Conservation (phyloP, 2,888 invertebrate species). For the Sclerodermus sp. region DNA sequence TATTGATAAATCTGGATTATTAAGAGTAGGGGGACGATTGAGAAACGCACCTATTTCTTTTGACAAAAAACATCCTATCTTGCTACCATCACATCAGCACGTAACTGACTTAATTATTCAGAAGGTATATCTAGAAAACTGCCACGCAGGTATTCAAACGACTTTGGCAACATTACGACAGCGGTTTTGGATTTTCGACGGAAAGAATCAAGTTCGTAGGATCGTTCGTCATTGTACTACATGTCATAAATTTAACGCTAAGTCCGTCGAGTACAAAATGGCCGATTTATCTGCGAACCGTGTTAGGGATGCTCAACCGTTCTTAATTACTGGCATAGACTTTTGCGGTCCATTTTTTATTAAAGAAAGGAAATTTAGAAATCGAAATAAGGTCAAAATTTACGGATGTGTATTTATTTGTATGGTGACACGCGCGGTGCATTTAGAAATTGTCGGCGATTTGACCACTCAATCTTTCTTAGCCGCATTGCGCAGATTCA, state of each 20-base stretch:
- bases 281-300: conserved; percentile 31
- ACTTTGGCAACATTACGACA: conserved; percentile 15
- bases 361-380: conserved; percentile 14
- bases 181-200: conserved; percentile 13
- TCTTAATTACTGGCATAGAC: conserved; percentile 29
- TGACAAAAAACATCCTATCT: conserved; percentile 22
- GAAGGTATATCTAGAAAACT: conserved; percentile 18
- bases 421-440: conserved; percentile 31
- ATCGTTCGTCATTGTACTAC: conserved; percentile 17
- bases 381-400: conserved; percentile 14
- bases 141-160: conserved; percentile 27
- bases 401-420: conserved; percentile 31
- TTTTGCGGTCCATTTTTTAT: conserved; percentile 32
- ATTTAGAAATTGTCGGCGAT: conserved; percentile 29
- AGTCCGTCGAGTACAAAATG: conserved; percentile 24
- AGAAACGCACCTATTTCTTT: conserved; percentile 15
- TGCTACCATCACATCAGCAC: conserved; percentile 24
- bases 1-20: conserved; percentile 21
- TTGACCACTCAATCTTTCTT: conserved; percentile 24
- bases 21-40: conserved; percentile 31
- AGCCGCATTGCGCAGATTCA: conserved; percentile 26
- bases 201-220: conserved; percentile 8
- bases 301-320: conserved; percentile 28
- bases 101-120: conserved; percentile 27
- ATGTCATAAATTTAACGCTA: conserved; percentile 17